Evolutionary conservation across 53 echinoderm and acorn worm species (phyloP), one percentile per base, ranked within the genome.

Genomic region (Luidia sarsii): DNA sequence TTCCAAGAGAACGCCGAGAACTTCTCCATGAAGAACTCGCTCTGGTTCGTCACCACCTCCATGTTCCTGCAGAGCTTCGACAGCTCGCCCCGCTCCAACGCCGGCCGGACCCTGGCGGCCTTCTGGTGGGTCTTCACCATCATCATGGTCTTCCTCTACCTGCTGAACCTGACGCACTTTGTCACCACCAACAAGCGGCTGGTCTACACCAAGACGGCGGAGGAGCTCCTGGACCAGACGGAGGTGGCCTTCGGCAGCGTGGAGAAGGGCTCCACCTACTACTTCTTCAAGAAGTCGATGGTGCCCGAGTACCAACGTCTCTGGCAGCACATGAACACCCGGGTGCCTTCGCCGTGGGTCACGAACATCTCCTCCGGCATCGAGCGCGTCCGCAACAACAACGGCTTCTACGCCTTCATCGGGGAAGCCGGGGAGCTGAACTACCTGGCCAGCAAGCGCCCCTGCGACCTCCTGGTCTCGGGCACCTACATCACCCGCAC

Each of bases 81-180:
- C 54, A 69, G 84, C 25, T 89, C 91, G 0, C 99, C 99, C 1
- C 86, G 91, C 48, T 99, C 99, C 54, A 99, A 91, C 34, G 99
- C 99, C 6, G 91, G 93, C 0, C 91, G 99, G 5, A 82, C 85
- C 22, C 79, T 99, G 23, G 91, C 90, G 9, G 89, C 91, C 33
- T 99, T 99, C 88, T 99, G 99, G 99, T 99, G 93, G 91, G 82
- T 99, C 46, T 99, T 99, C 41, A 84, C 85, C 84, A 68, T 99
- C 20, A 85, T 99, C 67, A 99, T 99, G 91, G 89, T 94, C 11
- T 99, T 99, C 89, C 77, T 91, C 13, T 99, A 94, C 53, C 80
- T 99, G 51, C 87, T 91, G 37, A 99, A 99, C 41, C 91, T 99
- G 6, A 89, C 94, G 14, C 91, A 82, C 91, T 99, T 91, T 48